Conservation (phyloP, 2,113 vertebrate genomes). For the Orycteropus afer region DNA sequence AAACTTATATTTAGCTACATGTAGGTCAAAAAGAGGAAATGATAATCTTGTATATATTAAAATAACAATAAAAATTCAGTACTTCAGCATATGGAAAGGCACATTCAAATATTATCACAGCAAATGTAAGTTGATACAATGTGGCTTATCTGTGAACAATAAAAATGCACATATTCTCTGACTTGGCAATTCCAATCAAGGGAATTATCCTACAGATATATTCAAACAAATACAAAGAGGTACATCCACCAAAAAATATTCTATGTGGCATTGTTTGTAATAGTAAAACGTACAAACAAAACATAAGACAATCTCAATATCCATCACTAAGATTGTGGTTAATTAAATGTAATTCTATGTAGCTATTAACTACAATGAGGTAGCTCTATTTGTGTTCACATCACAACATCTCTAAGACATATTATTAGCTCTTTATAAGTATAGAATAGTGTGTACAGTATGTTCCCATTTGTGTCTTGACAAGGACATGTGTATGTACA, state of each 20-base stretch:
- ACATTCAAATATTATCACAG: neutral
- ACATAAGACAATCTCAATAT: constrained; percentile 34
- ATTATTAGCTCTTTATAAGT: constrained; percentile 42
- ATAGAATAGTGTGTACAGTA: neutral
- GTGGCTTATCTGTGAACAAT: neutral
- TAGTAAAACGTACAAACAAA: constrained; percentile 30
- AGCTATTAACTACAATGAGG: constrained; percentile 68
- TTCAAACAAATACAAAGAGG: constrained; percentile 13
- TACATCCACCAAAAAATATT: constrained; percentile 39
- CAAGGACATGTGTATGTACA: neutral
- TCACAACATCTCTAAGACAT: neutral
- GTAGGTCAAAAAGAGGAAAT: neutral
- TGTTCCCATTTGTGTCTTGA: neutral
- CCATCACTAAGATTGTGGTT: neutral
- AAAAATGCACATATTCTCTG: constrained; percentile 35
- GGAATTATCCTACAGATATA: constrained; percentile 20
- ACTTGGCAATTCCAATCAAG: neutral
- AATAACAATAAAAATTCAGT: neutral
- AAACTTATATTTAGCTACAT: constrained; percentile 5
- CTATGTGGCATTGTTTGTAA: constrained; percentile 16
- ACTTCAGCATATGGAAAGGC: neutral
- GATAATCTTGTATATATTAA: neutral
- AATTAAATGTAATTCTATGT: constrained; percentile 56
- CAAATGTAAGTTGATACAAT: constrained; percentile 22
- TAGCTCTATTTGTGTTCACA: constrained; percentile 64